These are phyloP conservation scores for Pachycephus smyrnensis DNA, from an alignment of 2,888 invertebrate genomes.

Conservation along the genomic window DNA sequence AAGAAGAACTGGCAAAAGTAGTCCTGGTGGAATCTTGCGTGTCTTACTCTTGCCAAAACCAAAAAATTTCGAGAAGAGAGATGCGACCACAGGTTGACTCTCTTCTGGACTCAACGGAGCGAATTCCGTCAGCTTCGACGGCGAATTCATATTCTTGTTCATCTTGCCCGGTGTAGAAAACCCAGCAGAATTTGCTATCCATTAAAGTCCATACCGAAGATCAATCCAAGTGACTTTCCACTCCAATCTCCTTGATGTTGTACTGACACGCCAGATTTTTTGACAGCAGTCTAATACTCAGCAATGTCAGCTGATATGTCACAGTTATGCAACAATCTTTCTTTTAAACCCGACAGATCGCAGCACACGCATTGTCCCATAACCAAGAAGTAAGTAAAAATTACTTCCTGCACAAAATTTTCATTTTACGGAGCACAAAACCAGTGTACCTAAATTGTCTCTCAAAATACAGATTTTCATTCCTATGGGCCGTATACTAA, in stretches of 20 bases:
- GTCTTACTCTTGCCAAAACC: constrained; percentile 74
- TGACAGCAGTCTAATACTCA: neutral
- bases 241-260: neutral
- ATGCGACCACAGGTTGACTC: constrained; percentile 78
- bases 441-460: neutral
- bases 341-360: neutral
- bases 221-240: neutral
- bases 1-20: constrained; percentile 3
- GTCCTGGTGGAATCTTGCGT: constrained; percentile 42
- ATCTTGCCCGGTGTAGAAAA: constrained; percentile 49
- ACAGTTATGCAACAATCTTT: neutral
- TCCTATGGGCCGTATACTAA: neutral
- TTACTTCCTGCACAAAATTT: neutral
- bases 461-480: neutral
- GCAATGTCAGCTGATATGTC: neutral
- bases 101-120: constrained; percentile 83
- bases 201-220: neutral
- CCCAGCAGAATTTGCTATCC: neutral
- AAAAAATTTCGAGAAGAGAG: constrained; percentile 82
- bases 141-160: constrained; percentile 74
- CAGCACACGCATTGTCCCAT: neutral
- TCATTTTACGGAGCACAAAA: neutral
- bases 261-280: neutral
- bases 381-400: neutral
- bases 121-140: constrained; percentile 81